These are phyloP conservation scores for Holothuria scabra DNA, from an alignment of 53 echinoderm and acorn worm species.

Conservation along the genomic window DNA sequence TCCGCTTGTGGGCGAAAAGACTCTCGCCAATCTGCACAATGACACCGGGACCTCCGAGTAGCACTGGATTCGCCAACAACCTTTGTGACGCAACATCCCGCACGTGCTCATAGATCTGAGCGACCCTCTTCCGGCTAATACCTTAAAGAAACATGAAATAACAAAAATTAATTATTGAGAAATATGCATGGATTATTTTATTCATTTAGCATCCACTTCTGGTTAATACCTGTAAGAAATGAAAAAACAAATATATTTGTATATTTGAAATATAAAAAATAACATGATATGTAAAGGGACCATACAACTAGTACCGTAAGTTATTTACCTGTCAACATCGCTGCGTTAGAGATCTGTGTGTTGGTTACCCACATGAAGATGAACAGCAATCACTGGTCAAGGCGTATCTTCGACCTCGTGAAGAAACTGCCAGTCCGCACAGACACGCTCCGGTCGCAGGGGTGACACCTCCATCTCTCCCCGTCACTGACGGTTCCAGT, in stretches of 20 bases:
- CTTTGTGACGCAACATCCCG: neutral
- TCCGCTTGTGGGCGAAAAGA: too few species aligned
- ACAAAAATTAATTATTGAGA: too few species aligned
- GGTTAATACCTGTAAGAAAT: too few species aligned
- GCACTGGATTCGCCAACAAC: neutral
- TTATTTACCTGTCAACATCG: too few species aligned
- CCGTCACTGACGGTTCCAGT: neutral
- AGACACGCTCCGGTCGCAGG: neutral
- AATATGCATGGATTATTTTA: too few species aligned
- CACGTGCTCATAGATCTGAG: neutral
- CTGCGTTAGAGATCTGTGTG: neutral
- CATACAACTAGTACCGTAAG: too few species aligned
- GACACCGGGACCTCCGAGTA: neutral
- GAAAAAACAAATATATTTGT: too few species aligned
- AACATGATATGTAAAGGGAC: too few species aligned
- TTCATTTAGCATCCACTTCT: too few species aligned
- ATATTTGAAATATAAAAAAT: too few species aligned
- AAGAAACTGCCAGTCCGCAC: neutral
- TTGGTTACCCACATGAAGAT: neutral
- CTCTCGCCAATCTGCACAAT: conserved; percentile 1
- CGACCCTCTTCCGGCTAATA: conserved; percentile 4
- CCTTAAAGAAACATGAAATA: neutral
- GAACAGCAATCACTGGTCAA: neutral
- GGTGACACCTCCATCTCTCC: neutral
- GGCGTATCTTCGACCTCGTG: neutral